Evolutionary conservation across 2,113 vertebrate species (phyloP).

Genomic region (Lipotes vexillifer): DNA sequence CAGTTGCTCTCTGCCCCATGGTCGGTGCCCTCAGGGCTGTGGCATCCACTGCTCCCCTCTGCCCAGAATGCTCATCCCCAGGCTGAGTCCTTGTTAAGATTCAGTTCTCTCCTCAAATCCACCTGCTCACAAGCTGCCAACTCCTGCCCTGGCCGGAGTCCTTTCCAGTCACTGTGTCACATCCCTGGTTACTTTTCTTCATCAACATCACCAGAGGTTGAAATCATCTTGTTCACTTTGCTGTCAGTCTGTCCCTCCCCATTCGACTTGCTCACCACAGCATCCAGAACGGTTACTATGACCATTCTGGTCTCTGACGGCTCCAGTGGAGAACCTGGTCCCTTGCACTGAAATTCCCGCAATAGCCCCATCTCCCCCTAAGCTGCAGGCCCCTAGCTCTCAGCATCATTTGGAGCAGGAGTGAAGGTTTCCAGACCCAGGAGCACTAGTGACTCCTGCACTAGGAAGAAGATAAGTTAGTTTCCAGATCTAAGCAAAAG

Average conservation of each 20-base stretch:
- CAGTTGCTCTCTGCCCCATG: neutral
- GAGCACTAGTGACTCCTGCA: neutral
- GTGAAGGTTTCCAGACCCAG: neutral
- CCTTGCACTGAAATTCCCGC: neutral
- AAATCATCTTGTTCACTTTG: neutral
- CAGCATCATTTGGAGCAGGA: neutral
- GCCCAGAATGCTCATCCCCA: neutral
- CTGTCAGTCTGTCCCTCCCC: neutral
- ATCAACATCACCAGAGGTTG: neutral
- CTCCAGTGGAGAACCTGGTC: neutral
- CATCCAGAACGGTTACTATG: neutral
- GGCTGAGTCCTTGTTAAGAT: neutral
- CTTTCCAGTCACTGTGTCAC: neutral
- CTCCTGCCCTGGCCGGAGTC: neutral
- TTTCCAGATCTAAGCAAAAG: neutral
- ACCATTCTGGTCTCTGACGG: neutral
- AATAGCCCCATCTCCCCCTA: neutral
- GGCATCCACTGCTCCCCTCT: neutral
- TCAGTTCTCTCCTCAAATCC: neutral
- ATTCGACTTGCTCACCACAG: neutral
- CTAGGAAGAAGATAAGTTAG: neutral
- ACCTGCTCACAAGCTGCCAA: neutral
- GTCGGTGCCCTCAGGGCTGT: neutral
- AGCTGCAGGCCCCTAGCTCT: neutral
- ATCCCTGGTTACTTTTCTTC: neutral